Percentiles rank a stretch among this genome's conserved stretches.
These are phyloP conservation scores for Chunga burmeisteri DNA, from an alignment of 2,113 vertebrate genomes.

Conservation along the genomic window DNA sequence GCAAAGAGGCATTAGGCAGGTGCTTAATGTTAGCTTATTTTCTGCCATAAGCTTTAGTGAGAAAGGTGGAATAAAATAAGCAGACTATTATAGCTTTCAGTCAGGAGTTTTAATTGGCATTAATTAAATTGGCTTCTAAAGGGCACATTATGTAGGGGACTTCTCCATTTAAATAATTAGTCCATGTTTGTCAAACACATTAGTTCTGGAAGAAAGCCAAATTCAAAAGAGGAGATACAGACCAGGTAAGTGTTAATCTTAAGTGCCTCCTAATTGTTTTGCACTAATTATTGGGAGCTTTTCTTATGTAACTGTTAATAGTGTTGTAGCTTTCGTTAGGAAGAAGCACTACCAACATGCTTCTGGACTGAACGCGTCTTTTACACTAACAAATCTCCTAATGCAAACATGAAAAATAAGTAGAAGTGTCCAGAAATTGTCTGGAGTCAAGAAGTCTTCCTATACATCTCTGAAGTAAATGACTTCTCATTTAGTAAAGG, in stretches of 20 bases:
- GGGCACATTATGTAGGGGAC: neutral
- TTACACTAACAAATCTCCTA: neutral
- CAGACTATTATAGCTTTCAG: neutral
- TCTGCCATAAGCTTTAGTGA: neutral
- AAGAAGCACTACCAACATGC: neutral
- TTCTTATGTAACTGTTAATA: conserved; percentile 10
- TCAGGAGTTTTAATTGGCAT: conserved; percentile 38
- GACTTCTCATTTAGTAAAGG: neutral
- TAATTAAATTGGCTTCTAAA: conserved; percentile 45
- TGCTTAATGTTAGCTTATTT: neutral
- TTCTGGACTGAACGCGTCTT: neutral
- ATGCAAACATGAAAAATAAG: neutral
- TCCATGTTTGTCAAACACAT: conserved; percentile 31
- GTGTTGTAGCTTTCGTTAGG: neutral
- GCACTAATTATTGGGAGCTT: conserved; percentile 12
- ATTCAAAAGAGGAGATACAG: neutral
- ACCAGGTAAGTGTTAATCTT: conserved; percentile 8
- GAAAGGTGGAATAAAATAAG: neutral
- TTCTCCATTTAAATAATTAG: conserved; percentile 39
- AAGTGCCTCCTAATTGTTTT: conserved; percentile 52
- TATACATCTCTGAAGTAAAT: neutral
- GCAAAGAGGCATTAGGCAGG: neutral
- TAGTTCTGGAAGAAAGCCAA: conserved; percentile 46
- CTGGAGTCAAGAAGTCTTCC: neutral
- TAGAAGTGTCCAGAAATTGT: neutral